These are phyloP conservation scores for Neuroterus valhalla DNA, from an alignment of 1,140 invertebrate genomes.

Conservation along the genomic window DNA sequence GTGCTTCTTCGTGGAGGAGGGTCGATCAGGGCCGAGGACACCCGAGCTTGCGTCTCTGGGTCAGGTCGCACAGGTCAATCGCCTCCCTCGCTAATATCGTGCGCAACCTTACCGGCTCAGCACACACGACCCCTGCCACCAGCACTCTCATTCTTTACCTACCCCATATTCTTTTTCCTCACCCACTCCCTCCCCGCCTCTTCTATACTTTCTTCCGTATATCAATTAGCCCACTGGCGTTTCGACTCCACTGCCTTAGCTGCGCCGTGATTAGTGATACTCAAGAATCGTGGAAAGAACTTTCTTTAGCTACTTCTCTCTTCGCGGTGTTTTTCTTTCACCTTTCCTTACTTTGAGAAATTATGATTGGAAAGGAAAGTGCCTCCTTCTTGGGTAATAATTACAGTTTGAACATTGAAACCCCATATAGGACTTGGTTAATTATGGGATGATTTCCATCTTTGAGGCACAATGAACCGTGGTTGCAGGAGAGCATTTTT, in stretches of 20 bases:
- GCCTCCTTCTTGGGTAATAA: neutral
- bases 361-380: slow-evolving; percentile 19
- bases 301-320: neutral
- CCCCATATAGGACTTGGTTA: neutral
- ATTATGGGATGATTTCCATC: neutral
- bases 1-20: slow-evolving; percentile 34
- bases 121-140: slow-evolving; percentile 41
- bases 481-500: neutral
- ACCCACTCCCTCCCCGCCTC: slow-evolving; percentile 29
- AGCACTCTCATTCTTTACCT: slow-evolving; percentile 36
- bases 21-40: slow-evolving; percentile 49
- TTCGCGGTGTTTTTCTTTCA: slow-evolving; percentile 3
- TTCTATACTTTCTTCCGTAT: slow-evolving; percentile 44
- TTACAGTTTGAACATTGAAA: neutral
- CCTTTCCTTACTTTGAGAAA: neutral
- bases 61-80: slow-evolving; percentile 68
- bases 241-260: slow-evolving; percentile 1
- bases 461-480: slow-evolving; percentile 1
- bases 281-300: neutral
- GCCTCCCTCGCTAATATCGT: slow-evolving; percentile 62
- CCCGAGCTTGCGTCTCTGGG: slow-evolving; percentile 57
- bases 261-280: slow-evolving; percentile 13
- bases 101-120: slow-evolving; percentile 49
- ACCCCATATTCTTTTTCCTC: slow-evolving; percentile 34
- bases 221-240: slow-evolving; percentile 45